Conservation (phyloP, 1,140 invertebrate genomes). For the Bilobella aurantiaca region DNA sequence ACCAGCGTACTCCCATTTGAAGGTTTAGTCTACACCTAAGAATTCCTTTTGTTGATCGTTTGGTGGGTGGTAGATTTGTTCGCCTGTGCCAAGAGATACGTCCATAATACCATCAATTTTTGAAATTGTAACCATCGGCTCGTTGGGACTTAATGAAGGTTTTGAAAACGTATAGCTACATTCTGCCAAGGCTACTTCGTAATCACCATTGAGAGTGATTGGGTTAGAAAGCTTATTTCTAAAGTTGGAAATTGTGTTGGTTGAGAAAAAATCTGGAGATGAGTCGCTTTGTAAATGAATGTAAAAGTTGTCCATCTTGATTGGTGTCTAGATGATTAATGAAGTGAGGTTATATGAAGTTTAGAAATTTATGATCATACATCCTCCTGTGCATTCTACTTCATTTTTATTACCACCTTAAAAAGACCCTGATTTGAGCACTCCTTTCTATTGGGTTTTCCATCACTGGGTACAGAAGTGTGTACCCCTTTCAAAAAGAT, state of each 20-base stretch:
- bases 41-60: background rate
- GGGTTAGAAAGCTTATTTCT: background rate
- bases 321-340: too few relatives aligned
- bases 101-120: background rate
- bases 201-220: background rate
- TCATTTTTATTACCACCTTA: too few relatives aligned
- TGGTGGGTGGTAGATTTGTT: background rate
- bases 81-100: background rate
- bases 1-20: background rate
- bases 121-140: background rate
- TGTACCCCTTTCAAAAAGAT: too few relatives aligned
- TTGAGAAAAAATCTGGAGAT: background rate
- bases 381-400: too few relatives aligned
- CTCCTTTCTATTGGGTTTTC: too few relatives aligned
- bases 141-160: background rate
- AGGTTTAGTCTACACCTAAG: background rate
- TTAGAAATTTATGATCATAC: too few relatives aligned
- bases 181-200: conserved; percentile 5
- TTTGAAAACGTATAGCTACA: conserved; percentile 3
- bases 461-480: too few relatives aligned
- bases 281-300: background rate
- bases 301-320: conserved; percentile 5
- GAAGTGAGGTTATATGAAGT: too few relatives aligned
- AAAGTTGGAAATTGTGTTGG: conserved; percentile 10
- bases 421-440: too few relatives aligned